Evolutionary conservation across 2,797 vertebrate species (phyloP), one percentile per base, ranked within the genome.

Genomic region (Epinephelus coioides): DNA sequence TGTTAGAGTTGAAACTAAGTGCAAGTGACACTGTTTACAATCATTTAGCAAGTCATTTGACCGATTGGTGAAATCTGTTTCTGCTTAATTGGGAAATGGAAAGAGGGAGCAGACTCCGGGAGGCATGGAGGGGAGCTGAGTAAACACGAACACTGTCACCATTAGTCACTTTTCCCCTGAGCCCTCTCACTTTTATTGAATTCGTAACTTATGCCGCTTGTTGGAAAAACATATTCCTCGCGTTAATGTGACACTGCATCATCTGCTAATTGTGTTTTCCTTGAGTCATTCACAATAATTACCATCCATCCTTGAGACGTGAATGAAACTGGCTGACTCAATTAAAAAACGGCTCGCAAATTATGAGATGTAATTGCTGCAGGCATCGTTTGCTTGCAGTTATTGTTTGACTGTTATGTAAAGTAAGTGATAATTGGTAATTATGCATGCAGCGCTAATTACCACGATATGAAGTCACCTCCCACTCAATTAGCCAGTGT

Each of bases 251-350:
- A 88, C 76, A 79, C 76, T 47, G 81, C 84, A 85, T 88, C 82
- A 69, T 87, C 60, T 23, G 60, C 78, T 92, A 92, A 92, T 93
- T 91, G 69, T 86, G 85, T 91, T 91, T 92, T 89, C 19, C 86
- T 78, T 82, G 73, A 89, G 65, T 82, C 85, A 91, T 91, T 92
- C 83, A 92, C 73, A 89, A 83, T 83, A 88, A 94, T 94, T 92
- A 89, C 15, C 76, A 43, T 44, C 72, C 27, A 74, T 88, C 75
- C 53, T 74, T 19, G 74, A 87, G 86, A 86, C 78, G 75, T 91
- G 86, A 93, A 91, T 89, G 88, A 91, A 91, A 87, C 70, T 63
- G 79, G 60, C 61, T 51, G 72, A 88, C 82, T 90, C 86, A 90
- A 94, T 93, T 94, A 91, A 90, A 30, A 84, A 83, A 79, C 30